These are phyloP conservation scores for Polyergus mexicanus DNA, from an alignment of 1,140 invertebrate species.

Conservation along the genomic window DNA sequence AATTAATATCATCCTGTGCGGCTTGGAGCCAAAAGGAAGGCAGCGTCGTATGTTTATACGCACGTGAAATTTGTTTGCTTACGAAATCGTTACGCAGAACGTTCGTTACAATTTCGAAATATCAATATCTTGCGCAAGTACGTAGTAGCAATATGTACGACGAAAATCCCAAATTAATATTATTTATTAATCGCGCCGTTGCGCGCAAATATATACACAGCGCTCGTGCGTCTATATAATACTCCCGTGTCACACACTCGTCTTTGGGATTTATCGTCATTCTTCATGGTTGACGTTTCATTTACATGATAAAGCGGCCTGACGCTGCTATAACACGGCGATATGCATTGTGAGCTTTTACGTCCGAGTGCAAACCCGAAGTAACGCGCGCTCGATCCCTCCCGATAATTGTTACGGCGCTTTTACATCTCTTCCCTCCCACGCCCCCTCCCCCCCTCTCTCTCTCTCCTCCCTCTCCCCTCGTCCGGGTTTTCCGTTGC, in stretches of 20 bases:
- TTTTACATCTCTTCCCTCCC: slow-evolving; percentile 47
- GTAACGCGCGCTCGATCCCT: slow-evolving; percentile 41
- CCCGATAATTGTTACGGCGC: slow-evolving; percentile 60
- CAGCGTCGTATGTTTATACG: background rate
- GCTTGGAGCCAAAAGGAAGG: background rate
- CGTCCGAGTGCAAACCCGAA: slow-evolving; percentile 37
- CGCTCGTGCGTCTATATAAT: slow-evolving; percentile 26
- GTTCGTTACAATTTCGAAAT: slow-evolving; percentile 16
- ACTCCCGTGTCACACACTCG: slow-evolving; percentile 25
- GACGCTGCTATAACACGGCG: slow-evolving; percentile 44
- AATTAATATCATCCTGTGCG: background rate
- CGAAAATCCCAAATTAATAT: slow-evolving; percentile 29
- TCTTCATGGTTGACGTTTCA: slow-evolving; percentile 63
- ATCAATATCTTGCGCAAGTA: slow-evolving; percentile 14
- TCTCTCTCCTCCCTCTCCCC: background rate
- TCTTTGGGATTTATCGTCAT: slow-evolving; percentile 69
- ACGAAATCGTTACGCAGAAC: background rate
- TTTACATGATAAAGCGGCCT: slow-evolving; percentile 67
- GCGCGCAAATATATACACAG: background rate
- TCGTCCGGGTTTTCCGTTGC: slow-evolving; percentile 20
- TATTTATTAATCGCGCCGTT: slow-evolving; percentile 38
- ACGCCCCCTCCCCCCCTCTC: too few species aligned
- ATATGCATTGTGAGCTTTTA: slow-evolving; percentile 48
- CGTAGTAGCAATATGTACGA: background rate
- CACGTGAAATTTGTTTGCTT: background rate